Evolutionary conservation across 2,888 invertebrate genomes (phyloP).

Genomic region (Amiota mariae): DNA sequence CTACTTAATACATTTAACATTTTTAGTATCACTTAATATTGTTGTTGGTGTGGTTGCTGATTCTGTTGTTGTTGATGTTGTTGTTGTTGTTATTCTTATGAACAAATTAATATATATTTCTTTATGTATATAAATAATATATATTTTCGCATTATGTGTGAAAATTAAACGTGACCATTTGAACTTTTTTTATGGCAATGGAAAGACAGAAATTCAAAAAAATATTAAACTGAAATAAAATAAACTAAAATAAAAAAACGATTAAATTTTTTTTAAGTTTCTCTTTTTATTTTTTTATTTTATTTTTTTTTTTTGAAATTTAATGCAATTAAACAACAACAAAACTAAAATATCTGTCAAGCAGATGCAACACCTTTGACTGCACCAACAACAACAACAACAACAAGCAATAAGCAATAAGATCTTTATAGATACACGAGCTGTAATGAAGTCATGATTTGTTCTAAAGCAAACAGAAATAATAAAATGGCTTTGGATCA

Average conservation of each 20-base stretch:
- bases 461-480: slow-evolving; percentile 5
- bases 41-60: too few species aligned
- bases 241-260: too few species aligned
- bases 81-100: too few species aligned
- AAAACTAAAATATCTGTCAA: background rate
- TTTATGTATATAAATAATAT: too few species aligned
- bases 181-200: background rate
- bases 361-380: background rate
- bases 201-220: background rate
- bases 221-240: background rate
- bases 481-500: slow-evolving; percentile 29
- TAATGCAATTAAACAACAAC: background rate
- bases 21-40: too few species aligned
- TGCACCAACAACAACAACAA: background rate
- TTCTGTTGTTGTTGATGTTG: too few species aligned
- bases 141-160: slow-evolving; percentile 2
- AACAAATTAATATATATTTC: too few species aligned
- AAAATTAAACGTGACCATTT: slow-evolving; percentile 13
- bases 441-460: background rate
- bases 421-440: too few species aligned
- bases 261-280: background rate
- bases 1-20: slow-evolving; percentile 2
- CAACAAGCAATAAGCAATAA: background rate
- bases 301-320: background rate
- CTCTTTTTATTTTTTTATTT: background rate